Evolutionary conservation across 2,113 vertebrate genomes (phyloP).

Genomic region (Guaruba guarouba): DNA sequence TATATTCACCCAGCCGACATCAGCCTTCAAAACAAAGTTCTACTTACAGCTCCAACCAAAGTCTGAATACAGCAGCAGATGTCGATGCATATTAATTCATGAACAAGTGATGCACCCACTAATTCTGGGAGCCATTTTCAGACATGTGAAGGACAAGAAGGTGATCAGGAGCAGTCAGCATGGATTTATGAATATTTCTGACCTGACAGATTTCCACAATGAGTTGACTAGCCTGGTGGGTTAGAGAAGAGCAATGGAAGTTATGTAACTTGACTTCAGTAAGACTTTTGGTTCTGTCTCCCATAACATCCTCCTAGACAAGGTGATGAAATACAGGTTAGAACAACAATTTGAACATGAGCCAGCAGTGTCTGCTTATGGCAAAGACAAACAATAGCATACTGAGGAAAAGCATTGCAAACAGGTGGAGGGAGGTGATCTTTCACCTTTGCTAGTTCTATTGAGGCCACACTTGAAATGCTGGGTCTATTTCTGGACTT

Average conservation of each 20-base stretch:
- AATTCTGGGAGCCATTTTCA: background rate
- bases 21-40: slow-evolving; percentile 17
- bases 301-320: background rate
- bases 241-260: background rate
- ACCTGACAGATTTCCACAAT: background rate
- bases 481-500: background rate
- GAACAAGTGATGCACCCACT: background rate
- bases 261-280: background rate
- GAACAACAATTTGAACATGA: background rate
- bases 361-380: background rate
- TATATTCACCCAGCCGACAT: background rate
- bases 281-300: background rate
- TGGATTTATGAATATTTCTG: background rate
- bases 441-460: background rate
- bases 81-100: background rate
- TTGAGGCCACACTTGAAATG: background rate
- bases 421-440: background rate
- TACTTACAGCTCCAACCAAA: background rate
- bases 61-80: slow-evolving; percentile 8
- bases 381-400: background rate
- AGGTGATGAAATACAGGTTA: background rate
- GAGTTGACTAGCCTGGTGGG: background rate
- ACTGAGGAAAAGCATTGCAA: background rate
- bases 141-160: background rate
- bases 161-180: background rate